phyloP scores from a whole-genome alignment of 2,888 invertebrate genomes.

The Mythimna ferrago region DNA sequence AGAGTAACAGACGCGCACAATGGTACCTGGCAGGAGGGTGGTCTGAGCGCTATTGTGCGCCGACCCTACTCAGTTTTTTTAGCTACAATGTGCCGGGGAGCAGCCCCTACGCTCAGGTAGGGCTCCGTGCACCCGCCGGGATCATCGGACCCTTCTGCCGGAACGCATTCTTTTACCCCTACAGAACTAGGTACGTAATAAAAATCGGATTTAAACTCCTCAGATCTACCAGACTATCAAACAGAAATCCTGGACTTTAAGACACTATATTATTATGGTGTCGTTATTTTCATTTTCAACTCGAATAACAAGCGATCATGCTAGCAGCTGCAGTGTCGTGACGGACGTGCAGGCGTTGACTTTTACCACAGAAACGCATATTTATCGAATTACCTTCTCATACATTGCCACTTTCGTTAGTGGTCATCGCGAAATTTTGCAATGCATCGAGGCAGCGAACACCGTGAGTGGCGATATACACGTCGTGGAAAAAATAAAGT shows the following conservation, averaged over 20 bases:
- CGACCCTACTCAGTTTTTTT: conserved; percentile 89
- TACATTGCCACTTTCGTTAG: conserved; percentile 78
- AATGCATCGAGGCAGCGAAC: conserved; percentile 68
- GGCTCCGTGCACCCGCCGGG: conserved; percentile 75
- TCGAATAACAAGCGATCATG: conserved; percentile 75
- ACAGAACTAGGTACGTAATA: conserved; percentile 58
- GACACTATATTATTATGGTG: conserved; percentile 45
- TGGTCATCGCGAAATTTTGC: conserved; percentile 68
- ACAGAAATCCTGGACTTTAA: conserved; percentile 20
- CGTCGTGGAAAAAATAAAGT: conserved; percentile 79
- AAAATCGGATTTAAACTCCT: conserved; percentile 40
- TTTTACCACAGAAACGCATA: conserved; percentile 68
- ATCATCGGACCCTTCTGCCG: conserved; percentile 75
- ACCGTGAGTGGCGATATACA: conserved; percentile 67
- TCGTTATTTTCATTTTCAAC: conserved; percentile 68
- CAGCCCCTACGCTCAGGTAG: conserved; percentile 86
- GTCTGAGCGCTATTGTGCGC: conserved; percentile 78
- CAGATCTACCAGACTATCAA: conserved; percentile 22
- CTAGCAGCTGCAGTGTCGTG: conserved; percentile 76
- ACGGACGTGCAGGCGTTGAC: conserved; percentile 73
- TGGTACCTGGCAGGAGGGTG: conserved; percentile 74
- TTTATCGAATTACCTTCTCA: conserved; percentile 67
- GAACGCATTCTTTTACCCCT: conserved; percentile 72
- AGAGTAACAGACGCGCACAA: conserved; percentile 65
- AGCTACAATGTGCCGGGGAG: conserved; percentile 82